phyloP scores from a whole-genome alignment of 2,888 invertebrate species.

The Eupithecia centaureata region DNA sequence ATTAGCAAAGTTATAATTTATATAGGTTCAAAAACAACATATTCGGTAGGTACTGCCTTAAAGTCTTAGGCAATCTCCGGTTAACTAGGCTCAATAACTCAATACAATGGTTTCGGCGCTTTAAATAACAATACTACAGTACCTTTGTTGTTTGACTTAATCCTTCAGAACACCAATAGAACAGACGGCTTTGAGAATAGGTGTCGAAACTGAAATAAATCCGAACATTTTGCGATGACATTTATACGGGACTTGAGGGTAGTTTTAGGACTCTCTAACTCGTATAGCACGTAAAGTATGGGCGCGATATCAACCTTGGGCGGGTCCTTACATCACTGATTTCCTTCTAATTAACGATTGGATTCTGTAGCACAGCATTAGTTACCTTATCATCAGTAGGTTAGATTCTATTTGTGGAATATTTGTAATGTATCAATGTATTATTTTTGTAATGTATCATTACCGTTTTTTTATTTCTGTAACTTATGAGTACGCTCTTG shows the following conservation, averaged over 20 bases:
- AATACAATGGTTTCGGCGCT: neutral
- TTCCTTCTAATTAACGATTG: slow-evolving; percentile 63
- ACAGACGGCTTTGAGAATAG: neutral
- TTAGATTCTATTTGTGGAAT: neutral
- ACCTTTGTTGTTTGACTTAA: neutral
- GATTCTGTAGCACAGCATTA: slow-evolving; percentile 44
- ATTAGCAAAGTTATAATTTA: neutral
- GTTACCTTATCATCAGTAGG: neutral
- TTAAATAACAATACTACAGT: neutral
- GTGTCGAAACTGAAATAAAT: neutral
- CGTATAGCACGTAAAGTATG: slow-evolving; percentile 22
- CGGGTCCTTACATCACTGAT: slow-evolving; percentile 53
- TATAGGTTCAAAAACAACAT: neutral
- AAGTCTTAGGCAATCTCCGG: neutral
- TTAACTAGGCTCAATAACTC: neutral
- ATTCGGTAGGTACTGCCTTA: neutral
- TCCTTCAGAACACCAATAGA: neutral
- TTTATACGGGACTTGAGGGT: neutral
- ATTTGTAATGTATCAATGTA: no score
- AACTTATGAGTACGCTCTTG: neutral
- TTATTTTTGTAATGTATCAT: no score
- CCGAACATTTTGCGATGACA: neutral
- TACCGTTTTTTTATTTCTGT: neutral
- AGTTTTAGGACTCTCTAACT: neutral
- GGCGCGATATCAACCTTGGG: slow-evolving; percentile 52